Evolutionary conservation across 1,140 invertebrate genomes (phyloP), one percentile per base, ranked within the genome.

Genomic region (Papilio xuthus): DNA sequence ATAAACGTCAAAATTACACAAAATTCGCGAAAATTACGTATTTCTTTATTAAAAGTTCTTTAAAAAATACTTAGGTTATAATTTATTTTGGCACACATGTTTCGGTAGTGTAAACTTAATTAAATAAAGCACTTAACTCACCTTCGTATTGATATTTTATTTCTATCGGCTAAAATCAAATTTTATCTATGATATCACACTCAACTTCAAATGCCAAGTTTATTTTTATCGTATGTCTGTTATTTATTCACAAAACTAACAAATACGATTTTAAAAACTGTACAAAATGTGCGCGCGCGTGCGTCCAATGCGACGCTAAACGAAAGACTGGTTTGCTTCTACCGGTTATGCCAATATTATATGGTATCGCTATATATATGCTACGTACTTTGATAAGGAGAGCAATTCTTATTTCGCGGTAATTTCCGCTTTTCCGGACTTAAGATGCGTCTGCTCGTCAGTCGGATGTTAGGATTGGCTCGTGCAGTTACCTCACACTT

Each of bases 291-390:
- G 23, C 26, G 60, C 60, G 71, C 42, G 71, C 41, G 71, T 73
- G 71, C 71, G 71, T 73, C 12, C 23, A 23, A 23, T 42, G 23
- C 42, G 42, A 47, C 71, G 71, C 71, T 42, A 13, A 44, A 50
- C 71, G 42, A 73, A 73, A 73, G 42, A 73, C 71, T 73, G 71
- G 23, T 12, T 50, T n/a, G 10, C 18, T 70, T 69, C 32, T 41
- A 42, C 28, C 69, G 28, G 32, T 41, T 20, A 12, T 18, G 32
- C 18, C 69, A 42, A 20, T 70, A 13, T 37, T 18, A 28, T 28
- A 67, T 28, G 23, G 60, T 67, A 67, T 28, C 26, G 26, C 60
- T 67, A 67, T 67, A 67, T 67, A 67, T 67, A 67, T 7, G 6
- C 50, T 53, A 20, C 20, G 8, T 12, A 26, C 2, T 28, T 28